Evolutionary conservation across 2,113 vertebrate genomes (phyloP), one percentile per base, ranked within the genome.

Genomic region (Oostethus manadensis): DNA sequence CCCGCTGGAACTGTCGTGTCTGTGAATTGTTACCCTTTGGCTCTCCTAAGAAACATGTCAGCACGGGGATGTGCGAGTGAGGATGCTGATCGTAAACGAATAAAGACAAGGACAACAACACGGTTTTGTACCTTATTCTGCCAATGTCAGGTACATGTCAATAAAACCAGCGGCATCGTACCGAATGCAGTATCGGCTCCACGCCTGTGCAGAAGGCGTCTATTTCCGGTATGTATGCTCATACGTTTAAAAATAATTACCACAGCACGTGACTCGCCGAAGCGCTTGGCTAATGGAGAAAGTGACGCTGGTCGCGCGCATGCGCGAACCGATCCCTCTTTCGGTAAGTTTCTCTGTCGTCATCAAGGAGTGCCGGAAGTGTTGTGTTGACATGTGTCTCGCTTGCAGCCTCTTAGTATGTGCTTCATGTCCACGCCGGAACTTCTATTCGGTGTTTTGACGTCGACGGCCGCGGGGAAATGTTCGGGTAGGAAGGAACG

Each of bases 311-410:
- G n/a, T n/a, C n/a, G n/a, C n/a, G n/a, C n/a, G n/a, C n/a, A n/a
- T n/a, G n/a, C n/a, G n/a, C n/a, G n/a, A n/a, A n/a, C n/a, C n/a
- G n/a, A n/a, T n/a, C n/a, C n/a, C n/a, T n/a, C n/a, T n/a, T n/a
- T n/a, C n/a, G n/a, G n/a, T n/a, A n/a, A 15, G 6, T 0, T 10
- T 1, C 14, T 1, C 0, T 9, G 10, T 20, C 46, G 20, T 50
- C 45, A 60, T 60, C 58, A 50, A 21, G 8, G 21, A 14, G 10
- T 40, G 58, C 45, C 58, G 58, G 58, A 60, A 42, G 7, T 22
- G 1, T 16, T 56, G 22, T 45, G 8, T 18, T 15, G 29, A 20
- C 58, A 60, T 35, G 20, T 42, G 58, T 38, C 57, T 29, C 22
- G 11, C 13, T 29, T 51, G 1, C 55, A 67, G 53, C 11, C 63